Percentiles rank a stretch among this genome's conserved stretches.
phyloP scores from a whole-genome alignment of 2,888 invertebrate species.

The Eulithis testata region DNA sequence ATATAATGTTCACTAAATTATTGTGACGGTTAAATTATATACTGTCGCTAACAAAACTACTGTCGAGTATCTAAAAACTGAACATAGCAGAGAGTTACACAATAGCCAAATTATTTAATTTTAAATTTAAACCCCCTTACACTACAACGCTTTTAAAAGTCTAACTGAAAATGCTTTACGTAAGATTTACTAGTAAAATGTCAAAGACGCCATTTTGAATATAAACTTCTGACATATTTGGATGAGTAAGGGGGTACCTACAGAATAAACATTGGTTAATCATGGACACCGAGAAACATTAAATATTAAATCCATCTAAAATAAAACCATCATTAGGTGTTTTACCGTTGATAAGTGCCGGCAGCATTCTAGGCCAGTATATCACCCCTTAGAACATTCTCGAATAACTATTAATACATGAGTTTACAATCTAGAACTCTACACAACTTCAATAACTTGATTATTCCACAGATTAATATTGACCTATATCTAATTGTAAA shows the following conservation, averaged over 20 bases:
- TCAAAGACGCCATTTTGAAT: background rate
- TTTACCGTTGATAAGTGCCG: slow-evolving; percentile 42
- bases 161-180: background rate
- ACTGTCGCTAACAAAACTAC: slow-evolving; percentile 59
- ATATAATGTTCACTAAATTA: slow-evolving; percentile 76
- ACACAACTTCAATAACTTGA: slow-evolving; percentile 75
- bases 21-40: slow-evolving; percentile 60
- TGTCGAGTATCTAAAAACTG: slow-evolving; percentile 22
- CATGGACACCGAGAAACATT: slow-evolving; percentile 52
- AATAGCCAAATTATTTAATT: slow-evolving; percentile 49
- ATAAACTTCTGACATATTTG: background rate
- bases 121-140: slow-evolving; percentile 29
- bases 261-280: slow-evolving; percentile 36
- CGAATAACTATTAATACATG: slow-evolving; percentile 58
- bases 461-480: slow-evolving; percentile 67
- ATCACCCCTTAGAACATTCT: slow-evolving; percentile 56
- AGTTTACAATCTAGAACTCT: slow-evolving; percentile 65
- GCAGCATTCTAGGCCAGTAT: slow-evolving; percentile 69
- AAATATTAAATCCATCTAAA: slow-evolving; percentile 36
- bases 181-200: background rate
- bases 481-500: slow-evolving; percentile 66
- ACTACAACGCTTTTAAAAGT: background rate
- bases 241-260: slow-evolving; percentile 38
- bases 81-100: slow-evolving; percentile 37
- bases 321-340: slow-evolving; percentile 33